Evolutionary conservation across 2,888 invertebrate genomes (phyloP), one percentile per base, ranked within the genome.

Genomic region (Caradrina kadenii): DNA sequence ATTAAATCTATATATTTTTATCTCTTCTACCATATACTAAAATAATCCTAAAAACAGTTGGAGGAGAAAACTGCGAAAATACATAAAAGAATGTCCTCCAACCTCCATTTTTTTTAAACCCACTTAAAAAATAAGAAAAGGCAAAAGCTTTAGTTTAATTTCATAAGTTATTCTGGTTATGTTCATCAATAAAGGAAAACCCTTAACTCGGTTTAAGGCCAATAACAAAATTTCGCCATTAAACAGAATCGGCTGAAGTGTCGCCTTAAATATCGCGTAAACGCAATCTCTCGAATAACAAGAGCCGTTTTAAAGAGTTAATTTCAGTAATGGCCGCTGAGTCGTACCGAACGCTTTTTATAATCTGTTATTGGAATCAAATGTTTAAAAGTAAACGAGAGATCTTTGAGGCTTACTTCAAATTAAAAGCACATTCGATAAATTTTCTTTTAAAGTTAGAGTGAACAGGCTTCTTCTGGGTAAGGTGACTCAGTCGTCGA

Each of bases 291-390:
- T 3, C 21, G 26, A 15, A 58, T 42, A 72, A 72, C 73, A 79
- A 59, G 13, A 63, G 26, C 21, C 58, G 52, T 65, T 79, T 74
- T 75, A 79, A 79, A 75, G 61, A 74, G 60, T 74, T 74, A 54
- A 76, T 79, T 74, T 42, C 63, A 50, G 75, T 79, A 69, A 75
- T 63, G 59, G 49, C 35, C 39, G 49, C 52, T 21, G 15, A 21
- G n/a, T 15, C 22, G 56, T 64, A 5, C 45, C 17, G 45, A 45
- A 17, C 2, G 45, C 45, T 45, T 45, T 45, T 45, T 45, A 5
- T 13, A 45, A 45, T 45, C 45, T 45, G 45, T 45, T 45, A 17
- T 45, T 45, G 45, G 17, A 45, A 45, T 45, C 15, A 45, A 45
- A 45, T 42, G 13, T 42, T 45, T 42, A 11, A 11, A 11, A 45